phyloP scores from a whole-genome alignment of 2,113 vertebrate genomes.

The Mystacornis crossleyi region DNA sequence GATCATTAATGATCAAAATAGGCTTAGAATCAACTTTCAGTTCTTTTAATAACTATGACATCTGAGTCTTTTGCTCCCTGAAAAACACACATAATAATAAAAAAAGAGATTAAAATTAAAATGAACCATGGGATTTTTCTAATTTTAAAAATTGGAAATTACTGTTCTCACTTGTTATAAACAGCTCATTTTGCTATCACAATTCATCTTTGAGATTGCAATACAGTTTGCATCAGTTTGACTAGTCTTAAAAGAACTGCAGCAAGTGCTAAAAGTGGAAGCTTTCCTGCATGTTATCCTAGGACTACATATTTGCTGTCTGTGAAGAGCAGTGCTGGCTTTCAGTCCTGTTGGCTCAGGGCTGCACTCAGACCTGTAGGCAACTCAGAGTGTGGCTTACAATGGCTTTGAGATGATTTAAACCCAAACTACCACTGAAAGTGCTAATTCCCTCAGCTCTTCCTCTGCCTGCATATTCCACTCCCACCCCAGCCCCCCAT shows the following conservation, averaged over 20 bases:
- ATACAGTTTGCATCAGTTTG: background rate
- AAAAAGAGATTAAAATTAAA: background rate
- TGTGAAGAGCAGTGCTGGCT: background rate
- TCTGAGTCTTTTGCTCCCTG: background rate
- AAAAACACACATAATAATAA: background rate
- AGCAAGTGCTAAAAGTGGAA: background rate
- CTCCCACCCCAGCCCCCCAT: fast-evolving
- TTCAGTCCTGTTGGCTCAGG: background rate
- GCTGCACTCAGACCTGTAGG: background rate
- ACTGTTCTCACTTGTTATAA: background rate
- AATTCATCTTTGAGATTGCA: background rate
- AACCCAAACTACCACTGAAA: background rate
- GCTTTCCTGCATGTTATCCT: background rate
- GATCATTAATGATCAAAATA: background rate
- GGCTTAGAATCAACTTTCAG: background rate
- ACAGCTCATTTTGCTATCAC: background rate
- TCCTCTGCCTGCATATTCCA: background rate
- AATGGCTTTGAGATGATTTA: background rate
- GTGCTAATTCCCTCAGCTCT: background rate
- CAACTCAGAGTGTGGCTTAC: background rate
- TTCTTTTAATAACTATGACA: background rate
- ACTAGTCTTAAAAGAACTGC: background rate
- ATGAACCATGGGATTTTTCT: background rate
- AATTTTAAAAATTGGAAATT: background rate
- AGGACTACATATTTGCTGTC: background rate